These are phyloP conservation scores for Caenorhabditis sulstoni DNA, from an alignment of 2,888 invertebrate genomes.

Conservation along the genomic window DNA sequence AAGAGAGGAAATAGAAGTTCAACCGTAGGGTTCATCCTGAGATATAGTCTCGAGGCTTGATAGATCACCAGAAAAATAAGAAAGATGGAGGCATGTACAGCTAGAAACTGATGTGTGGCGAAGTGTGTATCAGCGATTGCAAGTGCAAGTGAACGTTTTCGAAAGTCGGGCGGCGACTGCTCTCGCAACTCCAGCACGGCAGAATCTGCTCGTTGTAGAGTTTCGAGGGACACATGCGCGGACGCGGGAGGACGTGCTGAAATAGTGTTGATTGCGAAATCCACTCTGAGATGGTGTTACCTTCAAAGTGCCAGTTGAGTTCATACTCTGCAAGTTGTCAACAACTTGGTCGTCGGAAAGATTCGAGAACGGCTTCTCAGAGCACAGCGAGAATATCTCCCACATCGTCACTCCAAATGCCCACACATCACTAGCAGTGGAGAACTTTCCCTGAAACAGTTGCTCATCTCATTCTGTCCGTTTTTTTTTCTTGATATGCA, in stretches of 20 bases:
- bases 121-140: conserved; percentile 67
- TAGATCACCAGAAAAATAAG: conserved; percentile 50
- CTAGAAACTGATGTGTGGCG: conserved; percentile 53
- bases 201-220: conserved; percentile 68
- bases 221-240: conserved; percentile 64
- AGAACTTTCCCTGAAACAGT: conserved; percentile 87
- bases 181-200: conserved; percentile 67
- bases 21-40: conserved; percentile 50
- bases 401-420: conserved; percentile 91
- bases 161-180: conserved; percentile 69
- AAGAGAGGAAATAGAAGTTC: conserved; percentile 20
- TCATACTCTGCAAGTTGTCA: conserved; percentile 84
- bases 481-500: not conserved
- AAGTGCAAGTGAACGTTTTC: conserved; percentile 72
- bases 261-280: conserved; percentile 35
- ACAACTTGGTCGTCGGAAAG: conserved; percentile 88
- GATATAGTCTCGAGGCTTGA: conserved; percentile 41
- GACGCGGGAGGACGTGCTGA: conserved; percentile 63
- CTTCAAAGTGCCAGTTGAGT: conserved; percentile 60
- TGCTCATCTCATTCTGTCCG: not conserved
- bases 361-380: conserved; percentile 88
- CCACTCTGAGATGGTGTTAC: too few species aligned
- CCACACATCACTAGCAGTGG: conserved; percentile 92
- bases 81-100: not conserved
- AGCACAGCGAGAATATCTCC: conserved; percentile 89